Conservation (phyloP, 2,888 invertebrate genomes). For the Bruchidius siliquastri region DNA sequence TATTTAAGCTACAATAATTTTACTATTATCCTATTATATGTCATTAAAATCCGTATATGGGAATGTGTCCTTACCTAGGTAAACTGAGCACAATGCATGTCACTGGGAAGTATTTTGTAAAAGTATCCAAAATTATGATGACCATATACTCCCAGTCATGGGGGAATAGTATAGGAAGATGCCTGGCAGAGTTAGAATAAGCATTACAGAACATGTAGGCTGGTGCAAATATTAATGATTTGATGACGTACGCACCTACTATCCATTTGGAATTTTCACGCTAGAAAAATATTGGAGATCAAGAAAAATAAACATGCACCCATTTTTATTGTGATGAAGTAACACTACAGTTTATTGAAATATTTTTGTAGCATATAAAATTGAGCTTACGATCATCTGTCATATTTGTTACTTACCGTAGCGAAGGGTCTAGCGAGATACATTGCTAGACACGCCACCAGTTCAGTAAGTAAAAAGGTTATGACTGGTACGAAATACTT, state of each 20-base stretch:
- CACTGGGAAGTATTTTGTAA: background rate
- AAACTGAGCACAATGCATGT: too few species aligned
- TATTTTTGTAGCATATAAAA: too few species aligned
- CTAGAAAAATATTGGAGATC: constrained; percentile 4
- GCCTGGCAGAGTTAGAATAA: constrained; percentile 18
- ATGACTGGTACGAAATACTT: constrained; percentile 21
- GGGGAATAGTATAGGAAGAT: constrained; percentile 28
- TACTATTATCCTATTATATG: too few species aligned
- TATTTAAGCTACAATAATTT: too few species aligned
- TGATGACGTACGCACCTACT: constrained; percentile 9
- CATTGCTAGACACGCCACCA: constrained; percentile 15
- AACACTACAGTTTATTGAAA: too few species aligned
- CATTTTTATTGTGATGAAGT: too few species aligned
- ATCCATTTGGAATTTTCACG: constrained; percentile 7
- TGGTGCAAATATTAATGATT: constrained; percentile 17
- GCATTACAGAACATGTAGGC: constrained; percentile 29
- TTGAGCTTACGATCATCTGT: too few species aligned
- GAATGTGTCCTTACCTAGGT: too few species aligned
- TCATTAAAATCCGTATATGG: too few species aligned
- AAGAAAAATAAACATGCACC: background rate
- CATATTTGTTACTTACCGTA: too few species aligned
- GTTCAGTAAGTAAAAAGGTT: constrained; percentile 18
- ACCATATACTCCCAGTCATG: constrained; percentile 30
- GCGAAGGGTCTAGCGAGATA: constrained; percentile 1
- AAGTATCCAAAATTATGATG: constrained; percentile 15